Conservation (phyloP, 2,888 invertebrate species). For the Pardosa pseudoannulata region DNA sequence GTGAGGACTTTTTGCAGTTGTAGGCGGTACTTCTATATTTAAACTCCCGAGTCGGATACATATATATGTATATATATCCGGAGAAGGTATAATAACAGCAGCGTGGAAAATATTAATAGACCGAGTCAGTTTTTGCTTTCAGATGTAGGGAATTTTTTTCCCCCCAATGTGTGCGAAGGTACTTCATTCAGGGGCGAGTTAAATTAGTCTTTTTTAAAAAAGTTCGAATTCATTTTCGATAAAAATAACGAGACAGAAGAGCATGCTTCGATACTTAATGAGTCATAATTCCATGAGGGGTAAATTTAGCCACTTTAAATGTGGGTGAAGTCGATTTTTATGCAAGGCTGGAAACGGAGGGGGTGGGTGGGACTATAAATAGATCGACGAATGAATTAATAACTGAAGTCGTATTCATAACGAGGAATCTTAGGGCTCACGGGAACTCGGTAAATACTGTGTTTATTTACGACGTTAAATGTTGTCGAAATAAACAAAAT, state of each 20-base stretch:
- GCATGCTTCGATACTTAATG: not conserved
- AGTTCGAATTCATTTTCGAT: not conserved
- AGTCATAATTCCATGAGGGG: not conserved
- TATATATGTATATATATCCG: not conserved
- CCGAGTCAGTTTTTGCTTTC: not conserved
- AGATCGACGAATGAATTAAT: not conserved
- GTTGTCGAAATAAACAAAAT: no score
- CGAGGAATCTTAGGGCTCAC: no score
- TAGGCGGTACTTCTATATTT: not conserved
- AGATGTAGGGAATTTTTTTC: not conserved
- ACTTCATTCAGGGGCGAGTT: not conserved
- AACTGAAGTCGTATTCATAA: no score
- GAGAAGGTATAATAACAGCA: not conserved
- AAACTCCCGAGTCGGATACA: not conserved
- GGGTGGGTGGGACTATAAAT: not conserved
- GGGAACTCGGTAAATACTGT: no score
- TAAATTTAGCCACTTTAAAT: not conserved
- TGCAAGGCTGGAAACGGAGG: no score
- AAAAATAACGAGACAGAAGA: not conserved
- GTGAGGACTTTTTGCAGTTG: not conserved
- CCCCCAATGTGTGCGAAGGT: not conserved
- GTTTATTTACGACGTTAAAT: no score
- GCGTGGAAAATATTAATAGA: constrained; percentile 8
- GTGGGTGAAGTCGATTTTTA: not conserved
- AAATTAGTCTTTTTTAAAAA: not conserved